Base-by-base conservation (phyloP, 2,113 vertebrate genomes). In the Scomber japonicus region DNA sequence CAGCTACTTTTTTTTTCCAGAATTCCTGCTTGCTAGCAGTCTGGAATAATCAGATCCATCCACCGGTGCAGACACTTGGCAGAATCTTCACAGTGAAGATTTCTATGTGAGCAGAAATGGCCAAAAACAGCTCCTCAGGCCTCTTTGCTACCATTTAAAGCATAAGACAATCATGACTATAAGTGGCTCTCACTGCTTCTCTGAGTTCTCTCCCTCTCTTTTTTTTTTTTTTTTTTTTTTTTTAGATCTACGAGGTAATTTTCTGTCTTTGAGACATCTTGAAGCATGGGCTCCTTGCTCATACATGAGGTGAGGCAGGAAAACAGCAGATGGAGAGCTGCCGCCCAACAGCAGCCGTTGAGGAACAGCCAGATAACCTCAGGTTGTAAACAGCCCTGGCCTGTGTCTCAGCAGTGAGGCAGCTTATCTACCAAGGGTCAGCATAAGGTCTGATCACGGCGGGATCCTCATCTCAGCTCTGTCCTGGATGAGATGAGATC, bases 31-130 rank as follows among this genome's bases (percentile, higher is more conserved):
- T 80, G 66, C 65, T 53, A 74, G 68, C 75, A 68, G 73, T 78
- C 78, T 83, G 71, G 66, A 85, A 84, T 88, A 91, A 94, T 92
- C 82, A 78, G 67, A 91, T 91, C 86, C 91, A 92, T 86, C 85
- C 84, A 74, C 55, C 15, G 40, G 72, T 70, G 77, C 80, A 83
- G 86, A 88, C 61, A 45, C 82, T 90, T 90, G 85, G 92, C 90
- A 83, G 80, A 50, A 44, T 27, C 70, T 75, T 69, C 83, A 70
- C 40, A 78, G 68, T 51, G 64, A 90, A 83, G 81, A 88, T 62
- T 83, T 88, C 79, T 75, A 27, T 21, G 31, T 61, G 59, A 70
- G 55, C 49, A 54, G 63, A 72, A 57, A 76, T 53, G 2, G 67
- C 85, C 84, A 85, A 83, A 87, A 91, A 85, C 50, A 56, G 63